Evolutionary conservation across 1,140 invertebrate genomes (phyloP), one percentile per base, ranked within the genome.

Genomic region (Stenopsyche tienmushanensis): DNA sequence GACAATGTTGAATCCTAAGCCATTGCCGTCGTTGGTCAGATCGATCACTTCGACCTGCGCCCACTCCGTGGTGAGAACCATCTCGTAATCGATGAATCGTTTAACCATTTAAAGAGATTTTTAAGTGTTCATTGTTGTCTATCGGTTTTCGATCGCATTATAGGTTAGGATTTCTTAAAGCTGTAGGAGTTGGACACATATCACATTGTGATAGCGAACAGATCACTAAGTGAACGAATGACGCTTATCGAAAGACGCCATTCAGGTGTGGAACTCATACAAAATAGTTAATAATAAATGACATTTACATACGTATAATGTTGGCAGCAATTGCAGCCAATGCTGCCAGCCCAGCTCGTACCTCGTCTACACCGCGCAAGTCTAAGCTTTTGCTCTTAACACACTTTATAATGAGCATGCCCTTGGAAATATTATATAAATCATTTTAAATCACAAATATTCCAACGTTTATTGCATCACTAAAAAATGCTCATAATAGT

Each of bases 11-110:
- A 98, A 98, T 55, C 86, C 86, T 39, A 87, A 76, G n/a, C 86
- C 86, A 71, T 85, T 86, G 54, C 86, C 86, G 89, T 94, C 92
- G 77, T 94, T 94, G 57, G 89, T 83, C 62, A 95, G 83, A 78
- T 94, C 91, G 74, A 95, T 91, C 70, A 92, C 89, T 85, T 95
- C 92, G 73, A 94, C 89, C 83, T 94, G 91, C 67, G 90, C 91
- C 91, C 91, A 95, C 83, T 94, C 92, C 76, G 91, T 94, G 79
- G 88, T 92, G 78, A 94, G 80, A 72, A 88, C 86, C 86, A 88
- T 88, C 65, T 67, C 65, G 65, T 42, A 21, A 20, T 58, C 39
- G 59, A 34, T 23, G 41, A 41, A 50, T 39, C 62, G 52, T 26
- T 67, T 67, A 18, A 67, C 65, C 65, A 67, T 67, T 63, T 67